phyloP scores from a whole-genome alignment of 2,113 vertebrate species.

The Orcinus orca region DNA sequence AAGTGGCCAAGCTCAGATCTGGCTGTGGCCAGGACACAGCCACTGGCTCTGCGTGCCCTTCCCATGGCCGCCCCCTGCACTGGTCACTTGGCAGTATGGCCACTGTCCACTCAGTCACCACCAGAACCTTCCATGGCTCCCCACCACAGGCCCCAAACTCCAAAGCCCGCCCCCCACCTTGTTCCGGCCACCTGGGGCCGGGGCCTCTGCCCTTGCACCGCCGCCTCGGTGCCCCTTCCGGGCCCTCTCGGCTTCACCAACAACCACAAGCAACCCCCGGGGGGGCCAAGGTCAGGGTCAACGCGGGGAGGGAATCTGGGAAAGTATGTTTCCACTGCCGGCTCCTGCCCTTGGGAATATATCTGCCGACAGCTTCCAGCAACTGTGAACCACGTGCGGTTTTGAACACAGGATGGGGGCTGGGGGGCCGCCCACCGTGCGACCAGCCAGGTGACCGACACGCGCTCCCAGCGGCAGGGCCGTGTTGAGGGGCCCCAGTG shows the following conservation, averaged over 20 bases:
- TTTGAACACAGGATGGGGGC: constrained; percentile 43
- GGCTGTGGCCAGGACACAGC: neutral
- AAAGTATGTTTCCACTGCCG: accelerated
- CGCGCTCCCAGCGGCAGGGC: accelerated
- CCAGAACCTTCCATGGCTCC: neutral
- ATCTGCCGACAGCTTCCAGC: constrained; percentile 62
- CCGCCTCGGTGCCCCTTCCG: neutral
- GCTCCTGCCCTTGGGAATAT: constrained; percentile 49
- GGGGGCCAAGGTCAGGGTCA: accelerated
- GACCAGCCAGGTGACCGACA: accelerated
- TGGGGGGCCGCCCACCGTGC: neutral
- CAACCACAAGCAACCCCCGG: accelerated
- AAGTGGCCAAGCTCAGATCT: neutral
- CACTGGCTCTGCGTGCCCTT: neutral
- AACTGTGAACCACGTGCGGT: constrained; percentile 70
- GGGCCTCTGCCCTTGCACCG: constrained; percentile 47
- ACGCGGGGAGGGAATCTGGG: accelerated
- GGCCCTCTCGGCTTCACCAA: no score
- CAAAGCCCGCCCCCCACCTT: neutral
- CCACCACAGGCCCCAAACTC: no score
- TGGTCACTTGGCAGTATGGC: neutral
- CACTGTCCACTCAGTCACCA: neutral
- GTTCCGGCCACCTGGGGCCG: neutral
- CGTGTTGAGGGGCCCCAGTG: accelerated
- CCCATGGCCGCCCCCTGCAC: accelerated